These are phyloP conservation scores for Aleiodes leptofemur DNA, from an alignment of 2,888 invertebrate genomes.

Conservation along the genomic window DNA sequence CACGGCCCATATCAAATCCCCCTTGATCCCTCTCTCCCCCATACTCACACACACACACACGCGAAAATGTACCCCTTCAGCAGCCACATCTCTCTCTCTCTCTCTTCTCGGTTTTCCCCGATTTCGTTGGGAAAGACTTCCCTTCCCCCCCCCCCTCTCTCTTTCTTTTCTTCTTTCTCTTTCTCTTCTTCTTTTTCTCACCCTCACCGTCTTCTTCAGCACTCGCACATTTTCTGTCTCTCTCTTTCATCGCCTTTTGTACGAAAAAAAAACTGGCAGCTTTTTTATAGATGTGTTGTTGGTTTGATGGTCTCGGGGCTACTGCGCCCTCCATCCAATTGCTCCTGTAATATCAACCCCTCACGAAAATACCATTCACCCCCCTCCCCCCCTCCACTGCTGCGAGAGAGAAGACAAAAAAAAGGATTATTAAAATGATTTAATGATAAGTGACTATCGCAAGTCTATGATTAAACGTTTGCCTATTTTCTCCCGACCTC, in stretches of 20 bases:
- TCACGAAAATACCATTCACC: slow-evolving; percentile 8
- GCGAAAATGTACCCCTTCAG: slow-evolving; percentile 63
- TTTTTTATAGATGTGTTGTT: slow-evolving; percentile 31
- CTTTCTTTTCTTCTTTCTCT: not conserved
- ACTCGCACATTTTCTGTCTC: slow-evolving; percentile 28
- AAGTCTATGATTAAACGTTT: too few relatives aligned
- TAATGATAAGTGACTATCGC: not conserved
- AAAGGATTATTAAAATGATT: not conserved
- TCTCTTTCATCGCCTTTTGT: not conserved
- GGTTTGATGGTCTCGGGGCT: slow-evolving; percentile 32
- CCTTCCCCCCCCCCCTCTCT: too few relatives aligned
- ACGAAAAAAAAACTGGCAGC: not conserved
- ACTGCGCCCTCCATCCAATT: slow-evolving; percentile 29
- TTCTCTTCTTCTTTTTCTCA: slow-evolving; percentile 21
- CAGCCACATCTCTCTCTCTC: slow-evolving; percentile 52
- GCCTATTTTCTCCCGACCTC: not conserved
- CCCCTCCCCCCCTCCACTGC: slow-evolving; percentile 23
- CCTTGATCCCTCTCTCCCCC: slow-evolving; percentile 38
- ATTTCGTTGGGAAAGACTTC: slow-evolving; percentile 13
- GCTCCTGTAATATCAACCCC: slow-evolving; percentile 30
- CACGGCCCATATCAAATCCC: slow-evolving; percentile 31
- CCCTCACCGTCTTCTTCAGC: slow-evolving; percentile 41
- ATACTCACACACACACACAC: slow-evolving; percentile 3
- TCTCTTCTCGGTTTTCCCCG: slow-evolving; percentile 13
- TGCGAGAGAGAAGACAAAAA: slow-evolving; percentile 27